Conservation (phyloP, 2,113 vertebrate species). For the Emydura subglobosa region DNA sequence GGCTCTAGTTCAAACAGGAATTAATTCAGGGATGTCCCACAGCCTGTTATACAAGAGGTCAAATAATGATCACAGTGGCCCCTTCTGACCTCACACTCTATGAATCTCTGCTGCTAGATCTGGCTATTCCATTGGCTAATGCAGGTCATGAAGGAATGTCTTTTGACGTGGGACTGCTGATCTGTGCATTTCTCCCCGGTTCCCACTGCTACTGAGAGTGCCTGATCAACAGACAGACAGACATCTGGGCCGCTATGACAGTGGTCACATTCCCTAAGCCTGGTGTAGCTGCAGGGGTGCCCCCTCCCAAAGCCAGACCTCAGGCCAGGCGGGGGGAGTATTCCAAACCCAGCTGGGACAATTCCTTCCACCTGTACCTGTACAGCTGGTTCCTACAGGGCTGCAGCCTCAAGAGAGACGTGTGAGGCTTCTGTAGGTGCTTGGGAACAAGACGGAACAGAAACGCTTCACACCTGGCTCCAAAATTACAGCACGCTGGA, state of each 20-base stretch:
- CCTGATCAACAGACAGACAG: conserved; percentile 57
- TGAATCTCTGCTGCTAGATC: neutral
- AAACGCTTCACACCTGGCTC: conserved; percentile 87
- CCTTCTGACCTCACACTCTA: neutral
- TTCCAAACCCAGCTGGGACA: conserved; percentile 74
- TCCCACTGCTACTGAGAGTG: conserved; percentile 40
- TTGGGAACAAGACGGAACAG: conserved; percentile 85
- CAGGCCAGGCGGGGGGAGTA: conserved; percentile 54
- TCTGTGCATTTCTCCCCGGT: conserved; percentile 28
- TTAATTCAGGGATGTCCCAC: neutral
- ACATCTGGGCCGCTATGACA: conserved; percentile 43
- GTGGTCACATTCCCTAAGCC: conserved; percentile 29
- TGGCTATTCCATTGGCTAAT: neutral
- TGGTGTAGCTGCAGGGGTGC: neutral
- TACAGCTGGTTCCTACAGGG: conserved; percentile 83
- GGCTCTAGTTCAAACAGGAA: neutral
- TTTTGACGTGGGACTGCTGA: conserved; percentile 40
- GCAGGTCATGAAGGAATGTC: conserved; percentile 7
- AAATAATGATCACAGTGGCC: neutral
- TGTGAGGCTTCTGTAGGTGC: conserved; percentile 81
- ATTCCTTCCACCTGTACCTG: conserved; percentile 80
- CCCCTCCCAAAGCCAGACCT: conserved; percentile 44
- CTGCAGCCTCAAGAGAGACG: conserved; percentile 75
- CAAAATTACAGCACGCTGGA: conserved; percentile 85
- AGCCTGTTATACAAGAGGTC: neutral